Evolutionary conservation across 2,113 vertebrate species (phyloP).

Genomic region (Otis tarda): DNA sequence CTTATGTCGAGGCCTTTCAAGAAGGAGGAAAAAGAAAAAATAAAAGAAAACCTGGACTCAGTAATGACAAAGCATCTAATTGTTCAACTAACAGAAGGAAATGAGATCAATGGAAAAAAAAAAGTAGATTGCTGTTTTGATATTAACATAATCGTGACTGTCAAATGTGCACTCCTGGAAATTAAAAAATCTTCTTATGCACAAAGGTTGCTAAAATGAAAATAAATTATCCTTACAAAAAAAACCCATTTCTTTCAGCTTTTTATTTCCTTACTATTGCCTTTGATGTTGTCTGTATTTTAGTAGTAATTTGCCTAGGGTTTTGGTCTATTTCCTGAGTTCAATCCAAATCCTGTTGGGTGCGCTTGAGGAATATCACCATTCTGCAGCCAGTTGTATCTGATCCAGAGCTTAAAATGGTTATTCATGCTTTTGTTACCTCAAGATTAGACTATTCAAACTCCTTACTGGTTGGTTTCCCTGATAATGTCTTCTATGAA

Average conservation of each 20-base stretch:
- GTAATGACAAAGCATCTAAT: background rate
- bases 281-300: constrained; percentile 41
- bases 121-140: background rate
- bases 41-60: background rate
- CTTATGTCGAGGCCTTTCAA: background rate
- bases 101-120: background rate
- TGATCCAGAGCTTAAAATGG: constrained; percentile 56
- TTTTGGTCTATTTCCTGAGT: constrained; percentile 49
- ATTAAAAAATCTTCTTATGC: background rate
- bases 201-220: background rate
- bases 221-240: constrained; percentile 1
- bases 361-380: constrained; percentile 34
- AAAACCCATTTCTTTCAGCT: background rate
- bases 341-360: constrained; percentile 39
- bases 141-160: background rate
- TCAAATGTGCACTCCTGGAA: background rate
- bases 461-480: constrained; percentile 10
- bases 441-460: constrained; percentile 37
- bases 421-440: constrained; percentile 56
- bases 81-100: background rate
- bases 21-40: background rate
- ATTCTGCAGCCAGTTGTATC: constrained; percentile 49
- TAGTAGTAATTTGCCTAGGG: constrained; percentile 22
- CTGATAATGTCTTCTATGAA: constrained; percentile 21
- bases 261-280: constrained; percentile 1